Conservation (phyloP, 2,797 vertebrate genomes). For the Phrynocephalus vlangalii region DNA sequence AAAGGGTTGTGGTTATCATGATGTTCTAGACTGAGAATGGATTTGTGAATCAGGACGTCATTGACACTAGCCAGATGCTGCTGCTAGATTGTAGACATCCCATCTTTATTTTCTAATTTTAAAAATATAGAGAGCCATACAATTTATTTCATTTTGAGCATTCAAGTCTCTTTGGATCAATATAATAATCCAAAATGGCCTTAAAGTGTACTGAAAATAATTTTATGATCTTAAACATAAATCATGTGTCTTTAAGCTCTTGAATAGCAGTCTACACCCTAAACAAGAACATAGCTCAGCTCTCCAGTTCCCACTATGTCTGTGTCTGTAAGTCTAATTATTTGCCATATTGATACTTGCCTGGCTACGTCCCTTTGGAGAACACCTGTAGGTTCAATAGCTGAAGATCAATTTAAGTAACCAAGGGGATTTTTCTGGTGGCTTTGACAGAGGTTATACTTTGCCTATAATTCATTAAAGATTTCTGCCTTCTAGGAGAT, state of each 20-base stretch:
- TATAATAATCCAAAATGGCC: not conserved
- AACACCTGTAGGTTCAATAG: not conserved
- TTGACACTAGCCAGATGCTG: constrained; percentile 53
- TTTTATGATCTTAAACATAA: not conserved
- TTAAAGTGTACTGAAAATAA: not conserved
- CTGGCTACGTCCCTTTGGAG: constrained; percentile 26
- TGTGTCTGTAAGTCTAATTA: constrained; percentile 26
- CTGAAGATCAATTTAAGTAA: constrained; percentile 11
- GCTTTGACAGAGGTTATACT: constrained; percentile 6
- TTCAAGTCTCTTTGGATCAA: not conserved
- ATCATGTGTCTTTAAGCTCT: constrained; percentile 10
- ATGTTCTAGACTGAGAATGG: not conserved
- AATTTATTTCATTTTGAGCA: constrained; percentile 52
- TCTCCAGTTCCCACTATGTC: constrained; percentile 35
- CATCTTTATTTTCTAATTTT: constrained; percentile 46
- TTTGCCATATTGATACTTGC: not conserved
- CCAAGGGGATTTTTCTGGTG: constrained; percentile 12
- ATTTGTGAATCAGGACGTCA: constrained; percentile 23
- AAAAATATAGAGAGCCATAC: constrained; percentile 39
- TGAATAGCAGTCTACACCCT: constrained; percentile 21
- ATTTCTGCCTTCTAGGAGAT: not conserved
- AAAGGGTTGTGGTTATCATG: no score
- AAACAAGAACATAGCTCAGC: not conserved
- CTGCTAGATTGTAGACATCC: constrained; percentile 44
- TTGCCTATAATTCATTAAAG: not conserved